Evolutionary conservation across 2,113 vertebrate genomes (phyloP), one percentile per base, ranked within the genome.

Genomic region (Dicentrarchus labrax): DNA sequence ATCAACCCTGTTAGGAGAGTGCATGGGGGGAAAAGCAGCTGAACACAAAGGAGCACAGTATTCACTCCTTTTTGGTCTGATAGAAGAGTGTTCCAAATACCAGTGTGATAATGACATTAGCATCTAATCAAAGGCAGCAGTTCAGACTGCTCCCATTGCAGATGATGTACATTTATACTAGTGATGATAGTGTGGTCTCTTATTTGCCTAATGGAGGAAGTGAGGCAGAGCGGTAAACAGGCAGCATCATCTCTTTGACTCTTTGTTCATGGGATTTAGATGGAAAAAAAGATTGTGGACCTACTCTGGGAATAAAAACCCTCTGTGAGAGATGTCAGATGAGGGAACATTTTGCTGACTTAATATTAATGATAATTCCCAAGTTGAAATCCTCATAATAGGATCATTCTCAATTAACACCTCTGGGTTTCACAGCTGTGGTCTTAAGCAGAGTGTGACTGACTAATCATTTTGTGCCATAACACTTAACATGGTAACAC

Each of bases 31-130:
- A 15, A 54, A 59, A 66, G 48, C 68, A 78, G 78, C 72, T 54
- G 61, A 4, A 80, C 78, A 92, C 89, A 94, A 93, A 93, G 79
- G 39, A 83, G 48, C 68, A 22, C 62, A 86, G 82, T 88, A 69
- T 90, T 84, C 85, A 51, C 48, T 47, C 74, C 61, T 83, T 72
- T 61, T 72, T 61, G 13, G 48, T 66, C 78, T 68, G 66, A 51
- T 62, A 11, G 66, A 87, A 36, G 68, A 65, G 17, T 3, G 72
- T 67, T 78, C 70, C 38, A 78, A 73, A 83, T 83, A 43, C 81
- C 76, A 73, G 38, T 24, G 64, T 82, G 73, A 80, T 85, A 91
- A 88, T 69, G 47, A 66, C 69, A 84, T 92, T 85, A 91, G 86
- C 24, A 39, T 79, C 70, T 92, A 80, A 83, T 84, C 72, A 84